These are phyloP conservation scores for Pipistrellus kuhlii DNA, from an alignment of 2,797 vertebrate genomes.

Conservation along the genomic window DNA sequence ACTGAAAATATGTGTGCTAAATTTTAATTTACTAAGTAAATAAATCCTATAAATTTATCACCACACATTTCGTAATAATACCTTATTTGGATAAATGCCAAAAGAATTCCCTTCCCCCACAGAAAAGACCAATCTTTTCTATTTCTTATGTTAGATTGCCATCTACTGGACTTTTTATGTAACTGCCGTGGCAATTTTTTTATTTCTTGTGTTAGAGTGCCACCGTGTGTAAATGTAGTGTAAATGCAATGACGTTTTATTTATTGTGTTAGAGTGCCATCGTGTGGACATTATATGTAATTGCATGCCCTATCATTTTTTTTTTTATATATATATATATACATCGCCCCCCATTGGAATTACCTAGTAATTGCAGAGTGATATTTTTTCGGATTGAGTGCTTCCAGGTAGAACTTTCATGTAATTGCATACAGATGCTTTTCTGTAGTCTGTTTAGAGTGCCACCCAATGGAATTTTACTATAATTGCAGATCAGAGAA, in stretches of 20 bases:
- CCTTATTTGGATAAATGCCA: background rate
- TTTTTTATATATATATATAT: no score
- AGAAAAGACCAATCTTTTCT: background rate
- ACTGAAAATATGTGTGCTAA: background rate
- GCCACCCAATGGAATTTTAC: background rate
- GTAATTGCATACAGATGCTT: background rate
- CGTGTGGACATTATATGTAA: background rate
- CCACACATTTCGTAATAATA: background rate
- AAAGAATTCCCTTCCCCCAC: background rate
- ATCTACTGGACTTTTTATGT: background rate
- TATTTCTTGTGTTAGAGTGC: background rate
- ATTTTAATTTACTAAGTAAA: constrained; percentile 20
- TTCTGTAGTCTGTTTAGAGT: background rate
- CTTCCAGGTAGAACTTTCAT: background rate
- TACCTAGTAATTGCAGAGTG: background rate
- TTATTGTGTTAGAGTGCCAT: background rate
- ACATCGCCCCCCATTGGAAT: background rate
- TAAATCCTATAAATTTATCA: background rate
- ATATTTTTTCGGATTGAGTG: background rate
- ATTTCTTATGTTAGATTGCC: background rate
- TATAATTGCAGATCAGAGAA: background rate
- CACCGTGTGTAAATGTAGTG: background rate
- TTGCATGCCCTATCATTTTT: background rate
- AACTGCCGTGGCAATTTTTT: background rate
- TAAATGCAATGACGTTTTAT: background rate